Evolutionary conservation across 37 sponge, comb jelly and placozoan genomes (phyloP), one percentile per base, ranked within the genome.

Genomic region (Chondrilla cf. caribensis): DNA sequence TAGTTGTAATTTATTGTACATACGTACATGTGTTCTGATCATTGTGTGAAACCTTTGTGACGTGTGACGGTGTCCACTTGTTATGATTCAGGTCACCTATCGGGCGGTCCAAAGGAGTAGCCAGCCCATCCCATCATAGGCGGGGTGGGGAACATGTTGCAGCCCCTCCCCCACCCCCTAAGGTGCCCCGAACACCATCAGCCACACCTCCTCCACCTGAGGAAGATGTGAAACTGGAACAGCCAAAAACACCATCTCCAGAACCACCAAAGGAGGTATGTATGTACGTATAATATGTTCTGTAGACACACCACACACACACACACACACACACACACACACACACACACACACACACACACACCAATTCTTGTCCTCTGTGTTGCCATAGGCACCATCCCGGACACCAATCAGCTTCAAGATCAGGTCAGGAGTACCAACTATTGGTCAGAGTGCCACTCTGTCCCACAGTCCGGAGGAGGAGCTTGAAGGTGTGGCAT

Each of bases 141-240:
- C 37, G 37, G 3, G 70, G 70, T 21, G 33, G 37, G 26, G 70
- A 28, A 21, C 36, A 19, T 11, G 70, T 19, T 21, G 37, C 37
- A 1, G 37, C 37, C 70, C 70, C 70, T 9, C 70, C 70, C 37
- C 70, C 70, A 31, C 70, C 70, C 6, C 70, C 70, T 17, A 68
- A 37, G 37, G 37, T 19, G 37, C 70, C 70, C 2, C 70, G 70
- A 3, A 68, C 70, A 28, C 70, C 70, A 1, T 68, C 70, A 26
- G 4, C 83, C 26, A 19, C 38, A 6, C 28, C 58, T 7, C 83
- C 87, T 21, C 82, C 82, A 60, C 81, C 77, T 39, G n/a, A 55
- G 4, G 59, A 78, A 32, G 83, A 55, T 55, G 11, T 17, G 17
- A 55, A 55, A 17, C 57, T 19, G 17, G 57, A 55, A 55, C 57